phyloP scores from a whole-genome alignment of 2,888 invertebrate species.

The Plagodis dolabraria region DNA sequence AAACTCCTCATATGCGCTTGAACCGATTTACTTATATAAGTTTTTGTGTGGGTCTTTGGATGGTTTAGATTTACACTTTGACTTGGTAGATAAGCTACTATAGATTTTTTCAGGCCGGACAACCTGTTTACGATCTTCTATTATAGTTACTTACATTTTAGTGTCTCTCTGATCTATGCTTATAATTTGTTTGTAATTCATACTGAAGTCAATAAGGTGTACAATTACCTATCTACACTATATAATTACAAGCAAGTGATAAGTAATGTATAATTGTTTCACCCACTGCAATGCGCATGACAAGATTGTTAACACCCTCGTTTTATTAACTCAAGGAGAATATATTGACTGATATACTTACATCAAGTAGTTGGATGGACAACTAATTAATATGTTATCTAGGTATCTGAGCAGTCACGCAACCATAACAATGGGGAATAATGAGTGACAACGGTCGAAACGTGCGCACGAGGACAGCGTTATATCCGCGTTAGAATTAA shows the following conservation, averaged over 20 bases:
- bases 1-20: too few species aligned
- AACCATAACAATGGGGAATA: constrained; percentile 67
- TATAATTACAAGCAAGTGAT: not conserved
- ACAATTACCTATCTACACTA: too few species aligned
- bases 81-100: too few species aligned
- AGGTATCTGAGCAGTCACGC: constrained; percentile 67
- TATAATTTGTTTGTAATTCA: too few species aligned
- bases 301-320: constrained; percentile 19
- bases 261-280: constrained; percentile 1
- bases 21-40: too few species aligned
- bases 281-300: constrained; percentile 19
- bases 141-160: too few species aligned
- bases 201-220: too few species aligned
- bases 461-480: constrained; percentile 70
- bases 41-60: too few species aligned
- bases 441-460: constrained; percentile 64
- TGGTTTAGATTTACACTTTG: too few species aligned
- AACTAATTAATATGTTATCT: constrained; percentile 71
- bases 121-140: too few species aligned
- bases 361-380: constrained; percentile 20
- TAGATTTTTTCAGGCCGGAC: too few species aligned
- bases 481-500: constrained; percentile 22
- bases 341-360: constrained; percentile 3
- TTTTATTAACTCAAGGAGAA: constrained; percentile 34
- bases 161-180: too few species aligned